phyloP scores from a whole-genome alignment of 1,140 invertebrate species.

The Heliconius hermathena region DNA sequence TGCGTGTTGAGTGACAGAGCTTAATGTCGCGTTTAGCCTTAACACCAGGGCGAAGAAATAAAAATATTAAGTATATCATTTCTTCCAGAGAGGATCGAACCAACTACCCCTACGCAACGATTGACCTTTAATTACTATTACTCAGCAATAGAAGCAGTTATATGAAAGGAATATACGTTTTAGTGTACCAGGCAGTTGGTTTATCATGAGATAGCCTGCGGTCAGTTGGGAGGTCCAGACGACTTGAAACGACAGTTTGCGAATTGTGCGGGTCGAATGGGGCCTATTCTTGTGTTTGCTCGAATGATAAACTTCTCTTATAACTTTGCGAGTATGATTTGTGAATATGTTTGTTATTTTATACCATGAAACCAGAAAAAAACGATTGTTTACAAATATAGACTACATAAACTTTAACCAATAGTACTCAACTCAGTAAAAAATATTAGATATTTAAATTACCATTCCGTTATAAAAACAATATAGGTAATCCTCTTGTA shows the following conservation, averaged over 20 bases:
- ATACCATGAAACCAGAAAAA: too few relatives aligned
- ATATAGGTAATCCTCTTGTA: neutral
- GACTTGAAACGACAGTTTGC: conserved; percentile 43
- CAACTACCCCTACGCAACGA: too few relatives aligned
- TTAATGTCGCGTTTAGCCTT: too few relatives aligned
- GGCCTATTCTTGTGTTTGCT: conserved; percentile 19
- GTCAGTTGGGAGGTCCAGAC: conserved; percentile 46
- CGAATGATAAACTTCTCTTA: neutral
- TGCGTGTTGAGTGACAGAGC: too few relatives aligned
- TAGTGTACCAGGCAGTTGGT: conserved; percentile 25
- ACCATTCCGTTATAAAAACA: rapidly evolving
- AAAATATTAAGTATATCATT: too few relatives aligned
- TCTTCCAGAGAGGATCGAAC: too few relatives aligned
- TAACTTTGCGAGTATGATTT: neutral
- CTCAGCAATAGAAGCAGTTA: neutral
- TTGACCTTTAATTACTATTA: neutral
- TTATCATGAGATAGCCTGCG: conserved; percentile 43
- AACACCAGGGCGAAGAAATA: too few relatives aligned
- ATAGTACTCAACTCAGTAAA: too few relatives aligned
- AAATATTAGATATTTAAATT: neutral
- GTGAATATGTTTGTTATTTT: neutral
- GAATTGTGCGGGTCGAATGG: conserved; percentile 28
- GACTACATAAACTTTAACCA: too few relatives aligned
- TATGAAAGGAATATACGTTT: conserved; percentile 2
- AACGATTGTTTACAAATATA: too few relatives aligned